Evolutionary conservation across 2,888 invertebrate genomes (phyloP).

Genomic region (Heteromurus nitidus): DNA sequence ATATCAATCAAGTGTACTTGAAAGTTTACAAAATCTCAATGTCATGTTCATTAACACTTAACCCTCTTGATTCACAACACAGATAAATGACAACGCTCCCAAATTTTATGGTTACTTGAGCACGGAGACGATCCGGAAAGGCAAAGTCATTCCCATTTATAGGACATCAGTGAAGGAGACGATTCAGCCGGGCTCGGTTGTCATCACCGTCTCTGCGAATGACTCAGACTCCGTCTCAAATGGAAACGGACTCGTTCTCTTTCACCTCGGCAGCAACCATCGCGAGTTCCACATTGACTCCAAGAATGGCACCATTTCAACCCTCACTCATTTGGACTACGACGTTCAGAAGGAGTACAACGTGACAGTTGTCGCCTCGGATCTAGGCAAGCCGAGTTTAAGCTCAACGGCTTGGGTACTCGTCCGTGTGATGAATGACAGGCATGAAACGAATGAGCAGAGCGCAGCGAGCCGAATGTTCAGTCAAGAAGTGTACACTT

Average conservation of each 20-base stretch:
- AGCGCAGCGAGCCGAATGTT: slow-evolving; percentile 78
- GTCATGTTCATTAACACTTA: neutral
- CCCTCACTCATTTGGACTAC: slow-evolving; percentile 84
- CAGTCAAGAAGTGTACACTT: slow-evolving; percentile 83
- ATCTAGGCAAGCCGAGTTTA: slow-evolving; percentile 88
- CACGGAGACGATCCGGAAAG: slow-evolving; percentile 61
- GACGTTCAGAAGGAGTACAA: slow-evolving; percentile 83
- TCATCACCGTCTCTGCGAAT: slow-evolving; percentile 86
- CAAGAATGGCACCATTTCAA: slow-evolving; percentile 88
- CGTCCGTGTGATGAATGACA: slow-evolving; percentile 74
- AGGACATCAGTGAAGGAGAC: slow-evolving; percentile 86
- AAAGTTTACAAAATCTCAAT: neutral
- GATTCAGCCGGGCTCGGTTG: slow-evolving; percentile 82
- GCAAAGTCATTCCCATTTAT: slow-evolving; percentile 81
- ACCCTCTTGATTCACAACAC: slow-evolving; percentile 9
- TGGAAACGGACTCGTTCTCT: slow-evolving; percentile 80
- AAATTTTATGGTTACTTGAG: slow-evolving; percentile 70
- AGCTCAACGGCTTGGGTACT: slow-evolving; percentile 82
- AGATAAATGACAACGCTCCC: slow-evolving; percentile 82
- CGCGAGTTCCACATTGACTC: slow-evolving; percentile 86
- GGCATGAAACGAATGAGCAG: slow-evolving; percentile 77
- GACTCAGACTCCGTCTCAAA: slow-evolving; percentile 90
- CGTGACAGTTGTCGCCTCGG: slow-evolving; percentile 87
- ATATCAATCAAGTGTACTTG: too few relatives aligned
- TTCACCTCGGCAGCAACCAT: slow-evolving; percentile 74